A percentile compares a stretch with the other conserved stretches of the same genome.
Conservation (phyloP, 2,113 vertebrate species). For the Peromyscus leucopus region DNA sequence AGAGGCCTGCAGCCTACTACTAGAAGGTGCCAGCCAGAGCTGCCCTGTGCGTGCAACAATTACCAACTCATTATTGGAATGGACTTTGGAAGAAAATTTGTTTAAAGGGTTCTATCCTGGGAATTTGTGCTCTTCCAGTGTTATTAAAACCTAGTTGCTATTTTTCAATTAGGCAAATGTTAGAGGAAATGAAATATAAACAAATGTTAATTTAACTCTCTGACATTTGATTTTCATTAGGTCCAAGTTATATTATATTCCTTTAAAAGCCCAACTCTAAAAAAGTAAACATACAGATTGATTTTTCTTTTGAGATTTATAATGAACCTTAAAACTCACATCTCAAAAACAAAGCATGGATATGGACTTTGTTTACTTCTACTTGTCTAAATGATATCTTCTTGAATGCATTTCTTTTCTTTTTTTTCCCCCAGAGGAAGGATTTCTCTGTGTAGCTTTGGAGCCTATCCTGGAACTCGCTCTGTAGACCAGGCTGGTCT, state of each 20-base stretch:
- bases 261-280: not conserved
- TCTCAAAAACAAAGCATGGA: slow-evolving; percentile 33
- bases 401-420: not conserved
- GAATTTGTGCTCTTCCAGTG: slow-evolving; percentile 37
- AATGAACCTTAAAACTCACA: slow-evolving; percentile 51
- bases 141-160: slow-evolving; percentile 67
- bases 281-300: not conserved
- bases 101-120: slow-evolving; percentile 57
- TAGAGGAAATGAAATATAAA: slow-evolving; percentile 78
- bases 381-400: slow-evolving; percentile 25
- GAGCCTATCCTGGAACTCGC: too few species aligned
- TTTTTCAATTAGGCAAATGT: slow-evolving; percentile 75
- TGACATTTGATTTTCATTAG: slow-evolving; percentile 65
- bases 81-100: slow-evolving; percentile 64
- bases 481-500: too few species aligned
- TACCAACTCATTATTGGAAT: slow-evolving; percentile 58
- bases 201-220: slow-evolving; percentile 65
- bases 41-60: slow-evolving; percentile 1
- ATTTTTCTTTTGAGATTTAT: slow-evolving; percentile 44
- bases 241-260: slow-evolving; percentile 38
- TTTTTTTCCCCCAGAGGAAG: too few species aligned
- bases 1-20: not conserved
- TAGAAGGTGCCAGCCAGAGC: not conserved
- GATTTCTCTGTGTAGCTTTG: too few species aligned
- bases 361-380: not conserved